These are phyloP conservation scores for Bubalus kerabau DNA, from an alignment of 2,113 vertebrate genomes.

Conservation along the genomic window DNA sequence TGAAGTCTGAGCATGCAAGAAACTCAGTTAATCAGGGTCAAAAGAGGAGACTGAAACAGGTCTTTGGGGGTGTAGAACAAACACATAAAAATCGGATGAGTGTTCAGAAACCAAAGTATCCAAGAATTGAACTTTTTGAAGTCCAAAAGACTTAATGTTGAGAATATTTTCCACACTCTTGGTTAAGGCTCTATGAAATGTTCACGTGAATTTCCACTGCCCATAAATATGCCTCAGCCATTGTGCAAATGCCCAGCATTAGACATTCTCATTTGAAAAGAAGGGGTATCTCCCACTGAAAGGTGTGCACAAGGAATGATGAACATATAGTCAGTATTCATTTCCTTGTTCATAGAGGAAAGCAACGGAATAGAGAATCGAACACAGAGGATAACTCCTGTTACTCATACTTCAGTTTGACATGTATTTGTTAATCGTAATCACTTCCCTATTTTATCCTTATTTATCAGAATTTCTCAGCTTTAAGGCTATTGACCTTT, in stretches of 20 bases:
- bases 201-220: neutral
- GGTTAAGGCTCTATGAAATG: neutral
- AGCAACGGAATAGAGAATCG: neutral
- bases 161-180: neutral
- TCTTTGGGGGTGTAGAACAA: conserved; percentile 27
- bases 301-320: neutral
- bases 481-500: neutral
- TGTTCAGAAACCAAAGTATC: neutral
- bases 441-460: neutral
- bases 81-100: neutral
- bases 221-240: neutral
- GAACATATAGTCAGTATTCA: neutral
- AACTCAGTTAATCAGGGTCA: conserved; percentile 49
- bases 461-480: neutral
- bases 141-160: neutral
- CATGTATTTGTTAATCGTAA: neutral
- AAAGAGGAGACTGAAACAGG: neutral
- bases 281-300: neutral
- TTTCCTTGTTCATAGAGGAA: neutral
- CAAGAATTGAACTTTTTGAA: neutral
- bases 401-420: neutral
- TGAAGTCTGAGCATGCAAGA: conserved; percentile 50
- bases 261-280: neutral
- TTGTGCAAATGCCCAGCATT: neutral
- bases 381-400: neutral